These are phyloP conservation scores for Macrobrachium nipponense DNA, from an alignment of 1,140 invertebrate genomes.

Conservation along the genomic window DNA sequence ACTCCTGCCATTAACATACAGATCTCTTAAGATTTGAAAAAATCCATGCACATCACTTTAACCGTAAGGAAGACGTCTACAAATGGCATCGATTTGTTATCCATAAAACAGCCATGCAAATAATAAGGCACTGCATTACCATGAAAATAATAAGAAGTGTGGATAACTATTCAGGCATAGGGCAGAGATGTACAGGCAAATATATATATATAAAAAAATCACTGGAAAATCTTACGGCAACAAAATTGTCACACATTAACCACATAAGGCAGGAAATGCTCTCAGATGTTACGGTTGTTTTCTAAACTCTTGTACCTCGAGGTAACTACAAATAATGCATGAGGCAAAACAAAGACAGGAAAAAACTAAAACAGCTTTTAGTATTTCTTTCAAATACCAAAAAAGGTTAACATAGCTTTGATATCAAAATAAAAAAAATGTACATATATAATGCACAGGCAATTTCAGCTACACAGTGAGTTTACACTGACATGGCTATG, in stretches of 20 bases:
- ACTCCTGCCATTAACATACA: slow-evolving; percentile 29
- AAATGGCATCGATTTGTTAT: slow-evolving; percentile 2
- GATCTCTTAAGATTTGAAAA: background rate
- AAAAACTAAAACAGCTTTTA: background rate
- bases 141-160: background rate
- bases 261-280: slow-evolving; percentile 54
- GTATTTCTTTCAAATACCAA: background rate
- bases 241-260: slow-evolving; percentile 22
- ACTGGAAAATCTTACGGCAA: too few relatives aligned
- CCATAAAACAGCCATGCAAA: too few relatives aligned
- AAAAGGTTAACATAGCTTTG: slow-evolving; percentile 9
- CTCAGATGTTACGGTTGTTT: slow-evolving; percentile 38
- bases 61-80: background rate
- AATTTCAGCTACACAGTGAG: slow-evolving; percentile 31
- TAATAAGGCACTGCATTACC: background rate
- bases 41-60: background rate
- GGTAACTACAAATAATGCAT: slow-evolving; percentile 13
- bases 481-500: slow-evolving; percentile 54
- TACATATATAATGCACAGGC: slow-evolving; percentile 20
- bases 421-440: background rate
- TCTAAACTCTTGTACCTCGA: background rate
- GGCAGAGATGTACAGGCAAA: slow-evolving; percentile 20
- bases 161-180: slow-evolving; percentile 12
- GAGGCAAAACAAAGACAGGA: slow-evolving; percentile 9
- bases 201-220: too few relatives aligned